These are phyloP conservation scores for Pantherophis alleghaniensis DNA, from an alignment of 2,797 vertebrate species.

Conservation along the genomic window DNA sequence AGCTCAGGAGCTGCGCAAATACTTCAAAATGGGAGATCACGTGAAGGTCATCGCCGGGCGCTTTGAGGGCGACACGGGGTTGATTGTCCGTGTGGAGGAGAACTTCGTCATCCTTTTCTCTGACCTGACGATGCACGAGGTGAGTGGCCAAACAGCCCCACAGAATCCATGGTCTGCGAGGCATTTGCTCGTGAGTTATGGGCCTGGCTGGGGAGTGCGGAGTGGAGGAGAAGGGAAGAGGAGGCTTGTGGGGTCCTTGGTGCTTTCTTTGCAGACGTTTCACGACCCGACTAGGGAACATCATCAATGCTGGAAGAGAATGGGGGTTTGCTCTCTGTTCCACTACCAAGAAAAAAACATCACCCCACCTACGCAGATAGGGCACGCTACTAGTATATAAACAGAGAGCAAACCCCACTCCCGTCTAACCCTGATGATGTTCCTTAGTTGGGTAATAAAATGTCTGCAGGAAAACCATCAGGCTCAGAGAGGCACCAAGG, in stretches of 20 bases:
- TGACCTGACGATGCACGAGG: conserved; percentile 97
- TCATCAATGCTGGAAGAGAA: not conserved
- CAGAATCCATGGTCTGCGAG: too few species aligned
- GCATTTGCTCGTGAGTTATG: not conserved
- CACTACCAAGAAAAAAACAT: too few species aligned
- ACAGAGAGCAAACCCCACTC: not conserved
- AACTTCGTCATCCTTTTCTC: conserved; percentile 97
- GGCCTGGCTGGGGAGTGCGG: not conserved
- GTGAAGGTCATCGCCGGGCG: conserved; percentile 95
- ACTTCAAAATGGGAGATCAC: conserved; percentile 95
- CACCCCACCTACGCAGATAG: too few species aligned
- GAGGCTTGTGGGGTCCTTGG: not conserved
- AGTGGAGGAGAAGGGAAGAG: not conserved
- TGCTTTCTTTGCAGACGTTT: not conserved
- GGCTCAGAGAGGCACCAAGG: too few species aligned
- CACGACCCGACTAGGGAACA: not conserved
- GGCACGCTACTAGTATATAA: not conserved
- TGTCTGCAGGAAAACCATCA: too few species aligned
- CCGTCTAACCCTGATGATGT: not conserved
- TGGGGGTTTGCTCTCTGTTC: not conserved
- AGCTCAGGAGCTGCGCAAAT: conserved; percentile 89
- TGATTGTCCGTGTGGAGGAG: conserved; percentile 93
- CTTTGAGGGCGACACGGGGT: conserved; percentile 92
- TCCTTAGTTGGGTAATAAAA: too few species aligned
- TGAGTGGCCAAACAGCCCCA: conserved; percentile 26